Conservation (phyloP, 2,888 invertebrate species). For the Eilema caniola region DNA sequence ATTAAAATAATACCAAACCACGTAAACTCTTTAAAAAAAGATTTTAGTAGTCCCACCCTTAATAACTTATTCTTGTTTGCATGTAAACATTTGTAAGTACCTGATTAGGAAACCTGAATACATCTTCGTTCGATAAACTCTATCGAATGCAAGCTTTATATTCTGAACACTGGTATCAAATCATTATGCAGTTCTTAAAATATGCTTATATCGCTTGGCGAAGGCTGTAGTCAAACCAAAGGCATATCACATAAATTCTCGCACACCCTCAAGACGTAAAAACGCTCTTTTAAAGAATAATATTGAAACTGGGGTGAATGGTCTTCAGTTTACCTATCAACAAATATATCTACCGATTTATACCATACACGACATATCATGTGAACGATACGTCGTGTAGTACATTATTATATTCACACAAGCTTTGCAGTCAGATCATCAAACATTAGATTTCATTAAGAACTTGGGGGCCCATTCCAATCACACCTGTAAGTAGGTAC, state of each 20-base stretch:
- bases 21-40: not conserved
- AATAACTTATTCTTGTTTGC: conserved; percentile 10
- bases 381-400: too few relatives aligned
- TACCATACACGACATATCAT: too few relatives aligned
- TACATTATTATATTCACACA: too few relatives aligned
- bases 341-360: too few relatives aligned
- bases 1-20: not conserved
- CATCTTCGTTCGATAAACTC: conserved; percentile 36
- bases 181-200: conserved; percentile 34
- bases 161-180: conserved; percentile 40
- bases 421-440: too few relatives aligned
- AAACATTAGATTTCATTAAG: too few relatives aligned
- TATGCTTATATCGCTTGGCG: not conserved
- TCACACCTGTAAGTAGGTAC: too few relatives aligned
- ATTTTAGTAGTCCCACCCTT: not conserved
- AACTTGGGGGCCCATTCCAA: too few relatives aligned
- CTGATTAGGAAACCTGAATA: conserved; percentile 31
- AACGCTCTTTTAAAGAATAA: not conserved
- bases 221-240: not conserved
- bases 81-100: conserved; percentile 4
- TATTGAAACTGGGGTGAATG: not conserved
- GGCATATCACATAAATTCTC: not conserved
- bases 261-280: not conserved
- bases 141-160: conserved; percentile 35
- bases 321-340: not conserved